Evolutionary conservation across 2,113 vertebrate species (phyloP).

Genomic region (Sciurus niger): DNA sequence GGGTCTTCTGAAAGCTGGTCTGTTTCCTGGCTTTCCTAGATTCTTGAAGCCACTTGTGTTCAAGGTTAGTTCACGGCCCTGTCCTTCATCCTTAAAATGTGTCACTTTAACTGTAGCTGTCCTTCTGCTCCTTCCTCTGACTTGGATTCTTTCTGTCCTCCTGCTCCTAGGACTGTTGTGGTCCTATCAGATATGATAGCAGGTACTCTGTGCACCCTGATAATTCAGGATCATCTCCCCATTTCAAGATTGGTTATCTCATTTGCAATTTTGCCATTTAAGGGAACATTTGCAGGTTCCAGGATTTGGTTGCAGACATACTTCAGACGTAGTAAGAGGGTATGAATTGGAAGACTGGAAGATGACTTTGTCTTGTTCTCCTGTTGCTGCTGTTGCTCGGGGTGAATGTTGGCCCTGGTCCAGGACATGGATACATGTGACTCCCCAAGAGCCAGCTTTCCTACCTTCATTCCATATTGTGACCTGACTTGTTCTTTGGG

Average conservation of each 20-base stretch:
- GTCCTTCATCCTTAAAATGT: not conserved
- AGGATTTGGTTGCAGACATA: not conserved
- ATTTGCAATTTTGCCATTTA: not conserved
- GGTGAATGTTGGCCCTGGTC: not conserved
- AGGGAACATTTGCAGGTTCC: not conserved
- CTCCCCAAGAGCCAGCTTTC: not conserved
- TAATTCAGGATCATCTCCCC: not conserved
- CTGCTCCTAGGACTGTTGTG: not conserved
- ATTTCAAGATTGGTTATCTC: not conserved
- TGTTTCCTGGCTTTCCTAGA: not conserved
- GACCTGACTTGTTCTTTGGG: not conserved
- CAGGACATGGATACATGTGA: not conserved
- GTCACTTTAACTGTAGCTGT: fast-evolving
- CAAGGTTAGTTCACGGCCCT: not conserved
- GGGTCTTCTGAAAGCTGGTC: not conserved
- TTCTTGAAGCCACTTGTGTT: not conserved
- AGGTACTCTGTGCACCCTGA: not conserved
- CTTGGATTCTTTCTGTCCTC: not conserved
- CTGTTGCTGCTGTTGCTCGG: not conserved
- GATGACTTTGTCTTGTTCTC: not conserved
- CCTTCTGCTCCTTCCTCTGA: not conserved
- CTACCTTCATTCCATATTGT: not conserved
- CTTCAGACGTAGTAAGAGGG: not conserved
- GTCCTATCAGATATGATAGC: not conserved
- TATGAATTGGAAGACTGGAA: not conserved